A percentile compares a stretch with the other conserved stretches of the same genome.
Conservation (phyloP, 2,888 invertebrate genomes). For the Eutolmus rufibarbis region DNA sequence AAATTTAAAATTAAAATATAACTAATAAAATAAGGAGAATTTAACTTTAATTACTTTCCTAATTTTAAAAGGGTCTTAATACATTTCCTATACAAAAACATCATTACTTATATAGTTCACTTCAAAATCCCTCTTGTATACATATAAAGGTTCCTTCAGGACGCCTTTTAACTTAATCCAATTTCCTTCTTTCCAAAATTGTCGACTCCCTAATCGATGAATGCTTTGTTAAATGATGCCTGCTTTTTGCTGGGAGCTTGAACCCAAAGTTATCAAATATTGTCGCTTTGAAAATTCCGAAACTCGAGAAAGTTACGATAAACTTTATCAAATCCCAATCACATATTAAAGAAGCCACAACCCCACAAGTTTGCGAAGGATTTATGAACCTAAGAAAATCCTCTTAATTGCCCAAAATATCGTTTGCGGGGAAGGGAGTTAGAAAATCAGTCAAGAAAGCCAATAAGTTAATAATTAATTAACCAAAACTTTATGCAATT, state of each 20-base stretch:
- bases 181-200: not conserved
- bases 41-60: too few species aligned
- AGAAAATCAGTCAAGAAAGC: not conserved
- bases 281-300: not conserved
- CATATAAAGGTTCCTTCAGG: not conserved
- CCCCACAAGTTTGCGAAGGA: not conserved
- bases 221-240: not conserved
- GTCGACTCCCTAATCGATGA: not conserved
- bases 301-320: not conserved
- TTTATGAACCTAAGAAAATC: not conserved
- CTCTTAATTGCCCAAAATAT: not conserved
- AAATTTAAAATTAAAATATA: too few species aligned
- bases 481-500: not conserved
- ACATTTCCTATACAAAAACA: too few species aligned
- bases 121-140: too few species aligned
- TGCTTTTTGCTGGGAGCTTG: not conserved
- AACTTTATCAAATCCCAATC: not conserved
- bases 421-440: not conserved
- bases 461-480: not conserved
- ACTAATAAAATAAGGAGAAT: too few species aligned
- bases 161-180: not conserved
- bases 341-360: not conserved
- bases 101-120: too few species aligned
- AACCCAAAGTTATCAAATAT: not conserved
- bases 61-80: too few species aligned